These are phyloP conservation scores for Mesaphorura yosii DNA, from an alignment of 1,140 invertebrate species.

Conservation along the genomic window DNA sequence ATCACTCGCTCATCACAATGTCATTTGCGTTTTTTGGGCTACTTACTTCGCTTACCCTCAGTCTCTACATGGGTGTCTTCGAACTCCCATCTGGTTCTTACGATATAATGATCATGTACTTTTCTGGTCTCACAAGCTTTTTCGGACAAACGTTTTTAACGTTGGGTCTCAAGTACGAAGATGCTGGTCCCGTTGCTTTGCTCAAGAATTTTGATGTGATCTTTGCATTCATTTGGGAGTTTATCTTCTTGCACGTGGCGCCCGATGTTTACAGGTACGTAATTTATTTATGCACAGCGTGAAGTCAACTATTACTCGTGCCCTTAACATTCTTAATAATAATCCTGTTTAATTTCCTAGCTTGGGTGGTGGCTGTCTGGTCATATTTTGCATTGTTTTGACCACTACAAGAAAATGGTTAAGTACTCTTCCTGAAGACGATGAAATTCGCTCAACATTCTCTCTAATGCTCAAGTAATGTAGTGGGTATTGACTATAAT, in stretches of 20 bases:
- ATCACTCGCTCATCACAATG: constrained; percentile 13
- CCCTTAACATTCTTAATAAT: neutral
- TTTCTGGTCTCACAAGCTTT: constrained; percentile 13
- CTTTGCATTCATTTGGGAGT: constrained; percentile 22
- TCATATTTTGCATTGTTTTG: constrained; percentile 9
- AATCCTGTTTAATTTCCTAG: constrained; percentile 4
- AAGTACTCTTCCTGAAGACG: neutral
- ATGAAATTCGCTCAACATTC: neutral
- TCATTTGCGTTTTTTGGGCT: constrained; percentile 17
- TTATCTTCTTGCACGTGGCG: constrained; percentile 16
- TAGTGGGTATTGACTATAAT: neutral
- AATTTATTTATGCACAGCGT: neutral
- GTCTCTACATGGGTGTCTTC: neutral
- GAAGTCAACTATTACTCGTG: neutral
- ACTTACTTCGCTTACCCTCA: neutral
- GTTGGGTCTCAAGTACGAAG: constrained; percentile 23
- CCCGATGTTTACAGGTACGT: constrained; percentile 23
- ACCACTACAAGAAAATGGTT: constrained; percentile 2
- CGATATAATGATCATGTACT: constrained; percentile 4
- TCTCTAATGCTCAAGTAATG: neutral
- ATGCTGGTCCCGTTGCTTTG: constrained; percentile 18
- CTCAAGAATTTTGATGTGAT: constrained; percentile 16
- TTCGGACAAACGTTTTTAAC: constrained; percentile 22
- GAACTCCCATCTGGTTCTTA: neutral
- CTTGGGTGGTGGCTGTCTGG: neutral